Base-by-base conservation (phyloP, 2,797 vertebrate genomes). In the Melanotaenia pygmaea region DNA sequence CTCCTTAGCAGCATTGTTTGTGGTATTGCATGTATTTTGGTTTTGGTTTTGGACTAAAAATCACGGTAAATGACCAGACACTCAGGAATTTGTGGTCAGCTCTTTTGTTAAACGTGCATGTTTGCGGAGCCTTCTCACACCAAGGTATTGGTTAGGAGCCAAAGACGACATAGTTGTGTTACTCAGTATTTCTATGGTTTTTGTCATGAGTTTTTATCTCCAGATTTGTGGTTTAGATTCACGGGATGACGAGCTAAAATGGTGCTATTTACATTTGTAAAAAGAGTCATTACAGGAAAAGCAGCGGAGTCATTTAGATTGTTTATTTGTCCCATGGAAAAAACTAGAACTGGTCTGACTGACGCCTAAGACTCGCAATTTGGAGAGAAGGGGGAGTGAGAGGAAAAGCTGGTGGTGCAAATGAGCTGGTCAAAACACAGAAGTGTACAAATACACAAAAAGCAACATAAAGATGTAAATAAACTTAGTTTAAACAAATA, bases 311-410 rank as follows among this genome's bases (percentile, higher is more conserved):
- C 67, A 61, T 88, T 76, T 54, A 63, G 54, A 54, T 63, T 78
- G 67, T 89, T 90, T 87, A 72, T 86, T 86, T 87, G 59, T 64
- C 37, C 65, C 43, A 64, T 62, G 63, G 47, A 76, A 81, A 83
- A 61, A 76, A 63, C 50, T 74, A 53, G 75, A 85, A 78, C 61
- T 70, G 45, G 56, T 68, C 70, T 45, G 69, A 76, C 68, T 72
- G 57, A 82, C 51, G 69, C 73, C 70, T 61, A 30, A 69, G 62
- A 75, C 30, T 7, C 28, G 57, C 69, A 37, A 56, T 56, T 13
- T 43, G 20, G 37, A 34, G 20, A 53, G 28, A 54, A 2, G 18
- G 18, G 43, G 38, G 26, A 16, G 50, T 37, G 2, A n/a, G 43
- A 60, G 64, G 38, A 57, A 69, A 60, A 64, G 38, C 7, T 56